Evolutionary conservation across 2,113 vertebrate genomes (phyloP).

Genomic region (Ovis canadensis): DNA sequence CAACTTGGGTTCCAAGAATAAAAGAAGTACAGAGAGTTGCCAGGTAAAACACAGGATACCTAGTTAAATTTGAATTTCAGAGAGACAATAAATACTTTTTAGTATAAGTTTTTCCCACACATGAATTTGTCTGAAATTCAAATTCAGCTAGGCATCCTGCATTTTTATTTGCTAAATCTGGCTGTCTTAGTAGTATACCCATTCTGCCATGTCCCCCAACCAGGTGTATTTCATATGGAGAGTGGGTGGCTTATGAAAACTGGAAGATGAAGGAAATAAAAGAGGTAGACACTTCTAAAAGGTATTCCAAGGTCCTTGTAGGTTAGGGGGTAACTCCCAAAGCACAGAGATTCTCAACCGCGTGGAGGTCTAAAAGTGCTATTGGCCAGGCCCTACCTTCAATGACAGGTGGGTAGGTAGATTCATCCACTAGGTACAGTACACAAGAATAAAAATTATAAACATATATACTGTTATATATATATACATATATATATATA

Average conservation of each 20-base stretch:
- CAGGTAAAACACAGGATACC: slow-evolving; percentile 49
- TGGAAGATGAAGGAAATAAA: neutral
- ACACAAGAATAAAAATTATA: neutral
- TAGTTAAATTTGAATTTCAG: slow-evolving; percentile 54
- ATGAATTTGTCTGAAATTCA: slow-evolving; percentile 46
- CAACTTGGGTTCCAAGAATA: slow-evolving; percentile 19
- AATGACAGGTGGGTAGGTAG: neutral
- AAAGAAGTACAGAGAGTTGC: neutral
- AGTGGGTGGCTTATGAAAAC: neutral
- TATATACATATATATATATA: neutral
- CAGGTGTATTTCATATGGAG: neutral
- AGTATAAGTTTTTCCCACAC: neutral
- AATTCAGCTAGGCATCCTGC: neutral
- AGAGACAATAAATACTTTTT: slow-evolving; percentile 5
- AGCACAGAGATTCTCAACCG: neutral
- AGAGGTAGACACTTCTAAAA: neutral
- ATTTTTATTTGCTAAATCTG: slow-evolving; percentile 46
- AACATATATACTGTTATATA: neutral
- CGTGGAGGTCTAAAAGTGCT: neutral
- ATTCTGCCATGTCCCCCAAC: neutral
- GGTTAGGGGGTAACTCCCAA: neutral
- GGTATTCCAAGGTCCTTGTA: neutral
- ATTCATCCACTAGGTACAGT: neutral
- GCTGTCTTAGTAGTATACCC: neutral
- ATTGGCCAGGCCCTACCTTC: neutral